A percentile compares a stretch with the other conserved stretches of the same genome.
These are phyloP conservation scores for Peromyscus attwateri DNA, from an alignment of 2,797 vertebrate species.

Conservation along the genomic window DNA sequence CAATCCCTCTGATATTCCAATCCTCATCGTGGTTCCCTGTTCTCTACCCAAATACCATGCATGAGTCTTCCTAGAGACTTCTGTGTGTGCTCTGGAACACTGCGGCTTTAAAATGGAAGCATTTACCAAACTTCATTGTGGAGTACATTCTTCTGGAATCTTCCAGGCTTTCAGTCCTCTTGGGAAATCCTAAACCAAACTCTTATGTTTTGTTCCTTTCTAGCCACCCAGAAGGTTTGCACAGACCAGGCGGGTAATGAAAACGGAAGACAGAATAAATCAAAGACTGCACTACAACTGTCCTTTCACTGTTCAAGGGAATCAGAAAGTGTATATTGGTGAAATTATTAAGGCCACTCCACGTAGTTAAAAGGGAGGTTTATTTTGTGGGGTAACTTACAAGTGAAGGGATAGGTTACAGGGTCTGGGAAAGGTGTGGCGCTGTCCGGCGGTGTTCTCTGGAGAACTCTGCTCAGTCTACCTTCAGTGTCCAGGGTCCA, in stretches of 20 bases:
- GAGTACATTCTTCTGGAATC: not conserved
- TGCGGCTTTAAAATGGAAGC: not conserved
- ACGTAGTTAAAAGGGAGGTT: too few relatives aligned
- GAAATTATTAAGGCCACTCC: too few relatives aligned
- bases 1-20: not conserved
- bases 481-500: too few relatives aligned
- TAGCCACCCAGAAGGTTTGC: not conserved
- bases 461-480: too few relatives aligned
- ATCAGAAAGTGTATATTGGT: not conserved
- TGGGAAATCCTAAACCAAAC: not conserved
- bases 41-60: not conserved
- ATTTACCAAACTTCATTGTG: not conserved
- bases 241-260: not conserved
- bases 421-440: too few relatives aligned
- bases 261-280: not conserved
- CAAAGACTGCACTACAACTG: not conserved
- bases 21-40: not conserved
- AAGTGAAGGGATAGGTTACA: too few relatives aligned
- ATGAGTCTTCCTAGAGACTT: not conserved
- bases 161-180: constrained; percentile 5
- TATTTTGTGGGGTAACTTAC: too few relatives aligned
- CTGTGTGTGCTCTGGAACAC: not conserved
- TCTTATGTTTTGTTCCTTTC: not conserved
- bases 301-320: not conserved
- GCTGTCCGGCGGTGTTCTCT: too few relatives aligned